phyloP scores from a whole-genome alignment of 2,888 invertebrate species.

The Gari tellinella region DNA sequence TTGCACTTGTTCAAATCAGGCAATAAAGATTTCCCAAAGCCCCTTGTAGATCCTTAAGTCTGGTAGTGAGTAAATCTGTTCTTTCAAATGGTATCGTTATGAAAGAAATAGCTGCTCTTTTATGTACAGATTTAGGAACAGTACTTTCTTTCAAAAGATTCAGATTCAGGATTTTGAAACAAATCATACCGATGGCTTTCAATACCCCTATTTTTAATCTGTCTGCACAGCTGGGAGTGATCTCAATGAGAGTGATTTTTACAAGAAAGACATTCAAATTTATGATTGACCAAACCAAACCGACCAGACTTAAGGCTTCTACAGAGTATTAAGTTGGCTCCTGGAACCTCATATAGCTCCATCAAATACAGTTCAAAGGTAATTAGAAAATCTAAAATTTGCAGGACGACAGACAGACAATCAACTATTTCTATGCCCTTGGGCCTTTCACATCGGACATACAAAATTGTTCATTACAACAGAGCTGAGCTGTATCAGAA shows the following conservation, averaged over 20 bases:
- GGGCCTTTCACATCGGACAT: no score
- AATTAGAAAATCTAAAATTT: no score
- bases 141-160: background rate
- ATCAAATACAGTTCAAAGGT: no score
- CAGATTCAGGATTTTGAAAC: conserved; percentile 4
- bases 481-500: no score
- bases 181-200: conserved; percentile 12
- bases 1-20: conserved; percentile 14
- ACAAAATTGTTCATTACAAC: no score
- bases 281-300: conserved; percentile 18
- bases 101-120: conserved; percentile 14
- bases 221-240: conserved; percentile 5
- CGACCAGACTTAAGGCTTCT: background rate
- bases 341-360: conserved; percentile 19
- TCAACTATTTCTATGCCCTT: no score
- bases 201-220: no score
- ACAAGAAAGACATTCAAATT: conserved; percentile 10
- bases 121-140: background rate
- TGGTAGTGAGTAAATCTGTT: conserved; percentile 2
- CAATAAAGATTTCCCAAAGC: background rate
- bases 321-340: conserved; percentile 9
- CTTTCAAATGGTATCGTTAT: conserved; percentile 22
- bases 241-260: background rate
- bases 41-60: conserved; percentile 1
- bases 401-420: no score